phyloP scores from a whole-genome alignment of 2,888 invertebrate genomes.

The Eumerus sabulonum region DNA sequence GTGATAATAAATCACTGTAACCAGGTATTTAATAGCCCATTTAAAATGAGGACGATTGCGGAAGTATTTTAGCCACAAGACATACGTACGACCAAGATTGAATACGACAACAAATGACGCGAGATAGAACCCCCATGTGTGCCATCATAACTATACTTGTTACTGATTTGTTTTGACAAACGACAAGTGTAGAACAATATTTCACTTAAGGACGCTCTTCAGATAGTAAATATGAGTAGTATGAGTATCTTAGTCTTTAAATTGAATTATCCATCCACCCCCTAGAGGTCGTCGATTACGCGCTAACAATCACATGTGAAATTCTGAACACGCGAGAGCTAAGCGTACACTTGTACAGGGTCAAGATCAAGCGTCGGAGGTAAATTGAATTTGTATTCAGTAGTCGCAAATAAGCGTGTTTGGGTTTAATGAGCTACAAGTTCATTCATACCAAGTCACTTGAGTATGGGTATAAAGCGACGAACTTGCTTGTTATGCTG shows the following conservation, averaged over 20 bases:
- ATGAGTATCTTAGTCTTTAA: conserved; percentile 18
- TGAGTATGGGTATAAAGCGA: not conserved
- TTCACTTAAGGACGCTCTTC: conserved; percentile 29
- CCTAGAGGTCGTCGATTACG: conserved; percentile 43
- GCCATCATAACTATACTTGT: too few species aligned
- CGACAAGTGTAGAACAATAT: conserved; percentile 39
- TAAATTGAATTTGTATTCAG: conserved; percentile 58
- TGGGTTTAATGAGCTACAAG: conserved; percentile 19
- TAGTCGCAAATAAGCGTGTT: conserved; percentile 1
- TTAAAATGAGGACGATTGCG: conserved; percentile 38
- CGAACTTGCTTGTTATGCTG: too few species aligned
- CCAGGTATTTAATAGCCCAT: conserved; percentile 65
- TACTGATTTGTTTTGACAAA: conserved; percentile 66
- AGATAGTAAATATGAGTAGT: not conserved
- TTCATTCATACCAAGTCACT: conserved; percentile 39
- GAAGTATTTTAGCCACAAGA: conserved; percentile 45
- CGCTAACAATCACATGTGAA: not conserved
- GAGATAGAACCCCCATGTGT: conserved; percentile 2
- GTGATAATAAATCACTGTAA: conserved; percentile 60
- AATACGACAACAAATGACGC: conserved; percentile 7
- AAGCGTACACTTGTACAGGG: conserved; percentile 39
- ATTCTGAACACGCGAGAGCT: conserved; percentile 15
- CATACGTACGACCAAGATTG: conserved; percentile 53
- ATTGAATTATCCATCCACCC: conserved; percentile 46
- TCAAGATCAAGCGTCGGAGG: conserved; percentile 62